Conservation (phyloP, 2,888 invertebrate species). For the Hetaerina titia region DNA sequence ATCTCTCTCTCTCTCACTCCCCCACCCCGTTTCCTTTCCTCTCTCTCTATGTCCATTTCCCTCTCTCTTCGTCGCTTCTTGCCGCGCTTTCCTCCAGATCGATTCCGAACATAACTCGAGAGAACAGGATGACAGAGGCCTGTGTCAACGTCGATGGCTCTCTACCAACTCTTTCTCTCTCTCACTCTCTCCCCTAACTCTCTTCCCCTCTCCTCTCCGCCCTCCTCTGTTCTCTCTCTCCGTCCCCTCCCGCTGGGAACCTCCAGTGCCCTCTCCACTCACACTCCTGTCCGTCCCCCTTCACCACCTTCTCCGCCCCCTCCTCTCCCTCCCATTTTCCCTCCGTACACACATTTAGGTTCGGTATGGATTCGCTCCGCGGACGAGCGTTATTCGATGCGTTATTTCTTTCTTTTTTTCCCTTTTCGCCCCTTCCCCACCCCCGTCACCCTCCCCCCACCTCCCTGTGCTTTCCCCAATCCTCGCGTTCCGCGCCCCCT, state of each 20-base stretch:
- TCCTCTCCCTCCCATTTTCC: neutral
- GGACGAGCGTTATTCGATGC: slow-evolving; percentile 39
- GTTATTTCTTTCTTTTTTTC: neutral
- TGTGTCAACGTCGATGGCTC: slow-evolving; percentile 57
- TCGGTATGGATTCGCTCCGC: slow-evolving; percentile 35
- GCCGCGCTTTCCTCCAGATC: slow-evolving; percentile 30
- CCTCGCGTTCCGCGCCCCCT: neutral
- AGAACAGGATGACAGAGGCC: slow-evolving; percentile 57
- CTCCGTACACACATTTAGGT: slow-evolving; percentile 32
- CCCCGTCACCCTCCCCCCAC: too few relatives aligned
- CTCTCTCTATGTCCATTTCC: neutral
- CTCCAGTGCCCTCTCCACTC: neutral
- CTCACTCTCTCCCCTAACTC: neutral
- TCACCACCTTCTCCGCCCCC: neutral
- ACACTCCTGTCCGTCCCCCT: neutral
- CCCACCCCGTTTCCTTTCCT: neutral
- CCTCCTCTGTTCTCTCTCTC: neutral
- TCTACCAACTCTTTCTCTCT: neutral
- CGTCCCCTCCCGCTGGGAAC: neutral
- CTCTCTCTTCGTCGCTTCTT: neutral
- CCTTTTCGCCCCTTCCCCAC: neutral
- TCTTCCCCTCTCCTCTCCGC: neutral
- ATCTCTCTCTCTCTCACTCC: neutral
- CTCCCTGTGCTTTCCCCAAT: neutral
- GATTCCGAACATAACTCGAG: slow-evolving; percentile 58